Base-by-base conservation (phyloP, 30 jellyfish, hydroid and myxozoan species). In the Hydra vulgaris region DNA sequence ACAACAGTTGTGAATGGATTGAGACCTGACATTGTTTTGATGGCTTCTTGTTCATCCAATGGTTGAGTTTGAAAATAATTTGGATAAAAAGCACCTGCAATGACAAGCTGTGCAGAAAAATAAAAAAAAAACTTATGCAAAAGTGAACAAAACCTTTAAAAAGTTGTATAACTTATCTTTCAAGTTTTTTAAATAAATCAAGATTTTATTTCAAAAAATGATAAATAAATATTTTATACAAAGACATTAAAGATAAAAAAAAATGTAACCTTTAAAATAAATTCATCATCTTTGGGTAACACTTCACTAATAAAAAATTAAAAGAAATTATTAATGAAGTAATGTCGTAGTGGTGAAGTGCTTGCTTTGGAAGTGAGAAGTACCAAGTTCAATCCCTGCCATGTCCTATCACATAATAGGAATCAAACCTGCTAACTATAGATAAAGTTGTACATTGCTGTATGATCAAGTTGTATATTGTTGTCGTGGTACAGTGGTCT, bases 71-170 rank as follows among this genome's bases (percentile, higher is more conserved):
- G 68, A 80, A 86, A 83, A 78, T 86, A 91, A 71, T 79, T 87
- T 23, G 98, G 98, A 77, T 86, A 91, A 66, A 86, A 91, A 4
- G 98, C 98, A 7, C 96, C 98, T n/a, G 96, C 83, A 16, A 91
- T 82, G 55, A 83, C 95, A 8, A 91, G 66, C 98, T 91, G 25
- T 25, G 53, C 26, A 22, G 52, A 52, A 76, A 76, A 76, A 40
- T n/a, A n/a, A n/a, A n/a, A n/a, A n/a, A n/a, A n/a, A n/a, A n/a
- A n/a, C n/a, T n/a, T n/a, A n/a, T n/a, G n/a, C n/a, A n/a, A n/a
- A n/a, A n/a, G n/a, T n/a, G n/a, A n/a, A n/a, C n/a, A n/a, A n/a
- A n/a, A n/a, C n/a, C n/a, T n/a, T n/a, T n/a, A n/a, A n/a, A n/a
- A n/a, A n/a, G n/a, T n/a, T n/a, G n/a, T n/a, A n/a, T n/a, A n/a